Evolutionary conservation across 92 coral and sea anemone species (phyloP).

Genomic region (Chrysogorgia sp.): DNA sequence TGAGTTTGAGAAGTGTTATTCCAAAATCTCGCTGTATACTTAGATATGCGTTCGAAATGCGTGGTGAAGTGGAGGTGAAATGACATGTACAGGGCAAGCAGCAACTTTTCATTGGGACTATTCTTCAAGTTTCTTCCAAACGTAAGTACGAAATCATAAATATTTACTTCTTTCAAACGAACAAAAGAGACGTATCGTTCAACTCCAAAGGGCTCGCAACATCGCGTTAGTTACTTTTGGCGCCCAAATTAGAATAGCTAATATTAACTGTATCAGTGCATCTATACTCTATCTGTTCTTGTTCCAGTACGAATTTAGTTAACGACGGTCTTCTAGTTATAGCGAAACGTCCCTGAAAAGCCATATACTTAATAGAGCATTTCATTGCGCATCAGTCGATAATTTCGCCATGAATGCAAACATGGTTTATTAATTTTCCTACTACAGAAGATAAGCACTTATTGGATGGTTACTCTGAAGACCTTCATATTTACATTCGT

Average conservation of each 20-base stretch:
- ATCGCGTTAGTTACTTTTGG: neutral
- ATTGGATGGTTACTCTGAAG: constrained; percentile 14
- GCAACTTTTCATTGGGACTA: constrained; percentile 54
- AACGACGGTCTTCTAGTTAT: too few species aligned
- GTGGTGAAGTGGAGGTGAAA: constrained; percentile 55
- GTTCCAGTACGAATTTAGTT: too few species aligned
- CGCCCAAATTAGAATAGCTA: too few species aligned
- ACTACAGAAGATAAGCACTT: constrained; percentile 11
- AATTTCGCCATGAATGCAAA: too few species aligned
- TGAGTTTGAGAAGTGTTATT: too few species aligned
- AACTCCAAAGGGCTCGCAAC: neutral
- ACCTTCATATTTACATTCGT: constrained; percentile 4
- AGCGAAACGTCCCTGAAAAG: too few species aligned
- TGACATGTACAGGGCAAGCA: constrained; percentile 45
- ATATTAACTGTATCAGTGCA: too few species aligned
- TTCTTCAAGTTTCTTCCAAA: constrained; percentile 27
- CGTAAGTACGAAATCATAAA: neutral
- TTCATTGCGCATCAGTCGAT: too few species aligned
- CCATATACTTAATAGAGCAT: too few species aligned
- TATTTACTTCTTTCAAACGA: too few species aligned
- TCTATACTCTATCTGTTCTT: too few species aligned
- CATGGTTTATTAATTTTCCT: neutral
- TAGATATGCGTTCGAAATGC: constrained; percentile 54
- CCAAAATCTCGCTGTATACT: constrained; percentile 56
- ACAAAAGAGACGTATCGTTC: too few species aligned